A percentile compares a stretch with the other conserved stretches of the same genome.
Evolutionary conservation across 2,797 vertebrate species (phyloP).

Genomic region (Sternotherus odoratus): DNA sequence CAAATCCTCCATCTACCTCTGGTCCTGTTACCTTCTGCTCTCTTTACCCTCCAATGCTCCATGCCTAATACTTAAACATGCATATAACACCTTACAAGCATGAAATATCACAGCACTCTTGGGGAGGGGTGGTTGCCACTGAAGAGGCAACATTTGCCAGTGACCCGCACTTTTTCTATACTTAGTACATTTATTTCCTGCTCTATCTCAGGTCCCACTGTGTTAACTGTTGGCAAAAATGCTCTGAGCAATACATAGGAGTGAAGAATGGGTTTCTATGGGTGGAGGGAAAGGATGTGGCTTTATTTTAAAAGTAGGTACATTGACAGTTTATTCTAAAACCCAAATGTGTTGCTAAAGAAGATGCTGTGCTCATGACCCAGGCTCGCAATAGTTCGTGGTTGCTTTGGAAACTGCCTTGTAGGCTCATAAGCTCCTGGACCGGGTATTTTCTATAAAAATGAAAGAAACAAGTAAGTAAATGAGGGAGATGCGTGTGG

Average conservation of each 20-base stretch:
- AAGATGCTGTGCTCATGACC: constrained; percentile 75
- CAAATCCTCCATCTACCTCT: neutral
- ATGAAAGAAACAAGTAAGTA: constrained; percentile 18
- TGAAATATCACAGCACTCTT: neutral
- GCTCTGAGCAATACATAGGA: neutral
- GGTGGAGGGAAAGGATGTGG: neutral
- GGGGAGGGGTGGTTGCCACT: too few relatives aligned
- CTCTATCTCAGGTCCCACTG: neutral
- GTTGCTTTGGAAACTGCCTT: constrained; percentile 70
- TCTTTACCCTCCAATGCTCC: neutral
- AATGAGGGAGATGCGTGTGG: neutral
- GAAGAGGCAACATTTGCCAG: neutral
- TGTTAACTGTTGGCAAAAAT: neutral
- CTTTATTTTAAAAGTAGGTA: neutral
- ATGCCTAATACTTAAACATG: neutral
- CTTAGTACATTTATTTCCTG: neutral
- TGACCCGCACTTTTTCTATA: neutral
- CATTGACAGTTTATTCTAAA: constrained; percentile 60
- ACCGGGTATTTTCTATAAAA: constrained; percentile 81
- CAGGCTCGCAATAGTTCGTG: constrained; percentile 52
- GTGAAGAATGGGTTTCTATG: neutral
- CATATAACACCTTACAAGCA: too few relatives aligned
- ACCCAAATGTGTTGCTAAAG: constrained; percentile 79
- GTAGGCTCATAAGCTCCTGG: constrained; percentile 79
- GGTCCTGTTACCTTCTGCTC: neutral